Evolutionary conservation across 2,113 vertebrate species (phyloP).

Genomic region (Holacanthus passer): DNA sequence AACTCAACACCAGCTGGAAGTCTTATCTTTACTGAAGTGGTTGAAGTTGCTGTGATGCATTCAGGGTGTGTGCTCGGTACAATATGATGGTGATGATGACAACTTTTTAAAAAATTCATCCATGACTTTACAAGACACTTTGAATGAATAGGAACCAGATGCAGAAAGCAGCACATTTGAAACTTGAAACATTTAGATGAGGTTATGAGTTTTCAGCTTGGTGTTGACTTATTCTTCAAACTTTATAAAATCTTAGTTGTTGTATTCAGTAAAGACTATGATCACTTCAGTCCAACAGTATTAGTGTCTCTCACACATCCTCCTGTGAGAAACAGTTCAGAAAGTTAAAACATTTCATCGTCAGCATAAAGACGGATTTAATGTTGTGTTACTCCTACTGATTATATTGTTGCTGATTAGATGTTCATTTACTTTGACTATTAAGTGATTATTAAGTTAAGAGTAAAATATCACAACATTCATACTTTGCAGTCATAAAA

Average conservation of each 20-base stretch:
- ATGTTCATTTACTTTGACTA: not conserved
- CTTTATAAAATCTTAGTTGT: not conserved
- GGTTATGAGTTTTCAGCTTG: too few relatives aligned
- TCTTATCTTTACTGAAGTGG: not conserved
- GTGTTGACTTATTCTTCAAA: too few relatives aligned
- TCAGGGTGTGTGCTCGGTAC: not conserved
- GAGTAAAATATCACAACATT: not conserved
- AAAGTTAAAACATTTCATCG: not conserved
- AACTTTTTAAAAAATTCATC: not conserved
- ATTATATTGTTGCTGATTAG: not conserved
- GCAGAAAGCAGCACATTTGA: not conserved
- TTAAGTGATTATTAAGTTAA: not conserved
- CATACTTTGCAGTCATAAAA: not conserved
- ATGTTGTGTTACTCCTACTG: not conserved
- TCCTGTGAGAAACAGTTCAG: not conserved
- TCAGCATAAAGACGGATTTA: not conserved
- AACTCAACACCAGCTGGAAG: not conserved
- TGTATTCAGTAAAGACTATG: not conserved
- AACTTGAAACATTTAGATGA: too few relatives aligned
- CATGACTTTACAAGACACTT: not conserved
- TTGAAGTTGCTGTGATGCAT: not conserved
- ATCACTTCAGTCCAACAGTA: not conserved
- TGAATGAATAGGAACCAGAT: not conserved
- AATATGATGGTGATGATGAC: too few relatives aligned
- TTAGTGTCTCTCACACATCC: not conserved